Conservation (phyloP, 2,888 invertebrate species). For the Dione vanillae region DNA sequence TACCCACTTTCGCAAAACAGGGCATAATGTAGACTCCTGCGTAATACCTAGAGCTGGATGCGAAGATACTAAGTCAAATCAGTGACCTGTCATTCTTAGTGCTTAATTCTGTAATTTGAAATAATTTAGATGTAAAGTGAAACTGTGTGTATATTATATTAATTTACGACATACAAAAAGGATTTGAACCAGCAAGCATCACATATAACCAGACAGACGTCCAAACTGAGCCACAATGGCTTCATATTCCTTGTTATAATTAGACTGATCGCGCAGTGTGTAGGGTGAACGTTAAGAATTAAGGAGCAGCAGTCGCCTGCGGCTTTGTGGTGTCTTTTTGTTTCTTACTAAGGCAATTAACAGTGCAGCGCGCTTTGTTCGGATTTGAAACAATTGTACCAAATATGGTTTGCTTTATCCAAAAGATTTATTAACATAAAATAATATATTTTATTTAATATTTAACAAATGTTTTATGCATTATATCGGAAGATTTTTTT, state of each 20-base stretch:
- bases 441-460: background rate
- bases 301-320: conserved; percentile 30
- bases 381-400: conserved; percentile 37
- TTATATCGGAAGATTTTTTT: too few species aligned
- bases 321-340: conserved; percentile 35
- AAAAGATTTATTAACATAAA: conserved; percentile 1
- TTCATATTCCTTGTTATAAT: conserved; percentile 15
- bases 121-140: too few species aligned
- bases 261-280: conserved; percentile 27
- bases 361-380: conserved; percentile 47
- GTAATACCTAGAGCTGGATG: too few species aligned
- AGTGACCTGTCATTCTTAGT: too few species aligned
- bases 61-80: too few species aligned
- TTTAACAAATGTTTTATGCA: too few species aligned
- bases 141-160: too few species aligned
- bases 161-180: background rate
- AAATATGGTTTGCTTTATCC: conserved; percentile 19
- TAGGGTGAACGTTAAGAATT: conserved; percentile 13
- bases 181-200: background rate
- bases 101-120: too few species aligned
- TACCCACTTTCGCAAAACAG: too few species aligned
- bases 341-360: conserved; percentile 41
- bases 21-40: too few species aligned
- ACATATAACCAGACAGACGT: background rate
- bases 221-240: background rate